Conservation (phyloP, 2,888 invertebrate genomes). For the Xestoiulus laeticollis region DNA sequence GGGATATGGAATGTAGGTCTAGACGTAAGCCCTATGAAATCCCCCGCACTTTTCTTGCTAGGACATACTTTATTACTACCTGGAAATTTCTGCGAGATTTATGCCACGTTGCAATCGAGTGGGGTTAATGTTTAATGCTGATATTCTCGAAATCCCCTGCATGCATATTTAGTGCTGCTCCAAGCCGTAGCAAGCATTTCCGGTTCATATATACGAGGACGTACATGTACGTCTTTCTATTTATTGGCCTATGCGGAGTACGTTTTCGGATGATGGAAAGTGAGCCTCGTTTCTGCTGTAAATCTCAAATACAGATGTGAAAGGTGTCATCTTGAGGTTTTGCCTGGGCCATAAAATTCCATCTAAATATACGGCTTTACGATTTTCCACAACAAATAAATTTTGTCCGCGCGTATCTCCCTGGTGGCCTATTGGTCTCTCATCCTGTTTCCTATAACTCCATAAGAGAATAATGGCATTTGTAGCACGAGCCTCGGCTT, state of each 20-base stretch:
- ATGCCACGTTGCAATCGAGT: constrained; percentile 13
- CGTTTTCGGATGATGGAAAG: constrained; percentile 20
- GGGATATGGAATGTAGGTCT: constrained; percentile 6
- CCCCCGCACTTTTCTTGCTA: constrained; percentile 6
- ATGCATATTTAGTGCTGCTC: constrained; percentile 21
- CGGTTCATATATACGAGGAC: constrained; percentile 23
- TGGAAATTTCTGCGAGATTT: constrained; percentile 24
- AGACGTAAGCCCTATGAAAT: not conserved
- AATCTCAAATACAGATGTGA: constrained; percentile 41
- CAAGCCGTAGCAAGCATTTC: not conserved
- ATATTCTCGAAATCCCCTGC: constrained; percentile 33
- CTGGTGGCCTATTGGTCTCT: constrained; percentile 45
- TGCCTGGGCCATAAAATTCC: constrained; percentile 39
- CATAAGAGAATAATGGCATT: constrained; percentile 45
- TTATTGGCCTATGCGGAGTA: constrained; percentile 28
- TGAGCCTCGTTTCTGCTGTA: constrained; percentile 39
- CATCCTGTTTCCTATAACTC: constrained; percentile 44
- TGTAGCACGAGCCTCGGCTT: constrained; percentile 27
- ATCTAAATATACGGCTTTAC: constrained; percentile 43
- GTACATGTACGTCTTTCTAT: constrained; percentile 20
- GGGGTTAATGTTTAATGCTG: constrained; percentile 43
- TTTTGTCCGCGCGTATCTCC: constrained; percentile 44
- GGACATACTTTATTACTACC: constrained; percentile 31
- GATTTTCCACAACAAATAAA: constrained; percentile 45
- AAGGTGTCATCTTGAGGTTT: constrained; percentile 43